Percentiles rank a stretch among this genome's conserved stretches.
Conservation (phyloP, 2,797 vertebrate species). For the Chaunax sp. region DNA sequence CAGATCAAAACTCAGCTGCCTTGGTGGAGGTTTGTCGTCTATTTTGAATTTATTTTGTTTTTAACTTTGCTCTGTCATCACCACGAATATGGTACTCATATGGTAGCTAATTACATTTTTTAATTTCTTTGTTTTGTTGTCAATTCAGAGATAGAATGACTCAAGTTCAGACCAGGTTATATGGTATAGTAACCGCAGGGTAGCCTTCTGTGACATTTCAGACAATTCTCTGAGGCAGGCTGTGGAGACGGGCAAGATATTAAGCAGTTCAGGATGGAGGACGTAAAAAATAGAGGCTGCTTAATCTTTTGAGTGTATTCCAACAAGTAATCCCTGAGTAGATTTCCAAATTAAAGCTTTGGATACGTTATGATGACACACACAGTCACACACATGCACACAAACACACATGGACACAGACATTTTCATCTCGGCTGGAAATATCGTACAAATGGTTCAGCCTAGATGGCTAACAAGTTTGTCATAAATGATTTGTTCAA, state of each 20-base stretch:
- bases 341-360: conserved; percentile 84
- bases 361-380: conserved; percentile 77
- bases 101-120: conserved; percentile 1
- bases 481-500: conserved; percentile 55
- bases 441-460: conserved; percentile 43
- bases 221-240: conserved; percentile 63
- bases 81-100: neutral
- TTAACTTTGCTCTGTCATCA: conserved; percentile 11
- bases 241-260: conserved; percentile 73
- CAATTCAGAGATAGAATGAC: neutral
- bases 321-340: conserved; percentile 84
- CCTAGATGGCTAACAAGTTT: conserved; percentile 51
- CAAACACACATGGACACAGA: conserved; percentile 34
- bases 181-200: conserved; percentile 16
- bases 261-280: conserved; percentile 80
- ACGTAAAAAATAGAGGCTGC: conserved; percentile 81
- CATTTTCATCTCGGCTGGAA: neutral
- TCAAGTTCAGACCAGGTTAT: conserved; percentile 19
- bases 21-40: too few relatives aligned
- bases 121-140: too few relatives aligned
- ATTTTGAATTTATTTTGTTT: neutral
- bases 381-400: conserved; percentile 48
- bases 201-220: conserved; percentile 51
- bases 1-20: too few relatives aligned
- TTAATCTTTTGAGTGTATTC: conserved; percentile 85